Conservation (phyloP, 2,888 invertebrate species). For the Tachina fera region DNA sequence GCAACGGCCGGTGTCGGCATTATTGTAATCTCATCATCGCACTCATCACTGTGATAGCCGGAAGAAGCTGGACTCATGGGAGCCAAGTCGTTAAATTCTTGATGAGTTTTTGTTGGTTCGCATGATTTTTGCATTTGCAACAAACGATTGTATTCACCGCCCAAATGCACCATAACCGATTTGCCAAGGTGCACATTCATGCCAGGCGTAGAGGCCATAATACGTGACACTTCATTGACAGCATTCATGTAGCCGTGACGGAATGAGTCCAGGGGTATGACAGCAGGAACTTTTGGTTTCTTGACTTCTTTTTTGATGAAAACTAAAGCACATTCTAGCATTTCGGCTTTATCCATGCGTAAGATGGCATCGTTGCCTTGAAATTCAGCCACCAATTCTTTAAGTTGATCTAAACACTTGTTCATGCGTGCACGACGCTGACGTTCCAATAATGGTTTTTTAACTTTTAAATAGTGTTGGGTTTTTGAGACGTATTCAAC, state of each 20-base stretch:
- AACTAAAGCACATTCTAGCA: conserved; percentile 92
- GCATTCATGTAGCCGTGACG: conserved; percentile 94
- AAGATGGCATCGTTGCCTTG: conserved; percentile 95
- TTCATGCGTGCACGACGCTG: conserved; percentile 95
- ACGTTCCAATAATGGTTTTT: conserved; percentile 95
- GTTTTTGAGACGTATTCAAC: conserved; percentile 87
- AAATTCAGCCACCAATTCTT: conserved; percentile 90
- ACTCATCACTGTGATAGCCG: conserved; percentile 80
- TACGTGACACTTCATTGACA: conserved; percentile 93
- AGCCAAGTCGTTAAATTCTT: conserved; percentile 53
- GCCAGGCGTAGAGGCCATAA: conserved; percentile 92
- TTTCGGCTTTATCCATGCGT: conserved; percentile 94
- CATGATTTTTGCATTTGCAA: conserved; percentile 69
- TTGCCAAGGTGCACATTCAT: conserved; percentile 93
- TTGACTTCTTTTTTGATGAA: conserved; percentile 87
- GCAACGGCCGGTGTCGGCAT: conserved; percentile 65
- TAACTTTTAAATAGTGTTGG: conserved; percentile 96
- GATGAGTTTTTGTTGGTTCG: conserved; percentile 12
- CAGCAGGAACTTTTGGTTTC: conserved; percentile 84
- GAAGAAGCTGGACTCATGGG: conserved; percentile 81
- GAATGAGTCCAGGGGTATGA: conserved; percentile 87
- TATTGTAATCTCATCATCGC: conserved; percentile 62
- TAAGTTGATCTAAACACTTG: conserved; percentile 93
- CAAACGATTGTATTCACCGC: conserved; percentile 88
- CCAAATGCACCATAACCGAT: conserved; percentile 94